Evolutionary conservation across 2,113 vertebrate species (phyloP).

Genomic region (Bufo bufo): DNA sequence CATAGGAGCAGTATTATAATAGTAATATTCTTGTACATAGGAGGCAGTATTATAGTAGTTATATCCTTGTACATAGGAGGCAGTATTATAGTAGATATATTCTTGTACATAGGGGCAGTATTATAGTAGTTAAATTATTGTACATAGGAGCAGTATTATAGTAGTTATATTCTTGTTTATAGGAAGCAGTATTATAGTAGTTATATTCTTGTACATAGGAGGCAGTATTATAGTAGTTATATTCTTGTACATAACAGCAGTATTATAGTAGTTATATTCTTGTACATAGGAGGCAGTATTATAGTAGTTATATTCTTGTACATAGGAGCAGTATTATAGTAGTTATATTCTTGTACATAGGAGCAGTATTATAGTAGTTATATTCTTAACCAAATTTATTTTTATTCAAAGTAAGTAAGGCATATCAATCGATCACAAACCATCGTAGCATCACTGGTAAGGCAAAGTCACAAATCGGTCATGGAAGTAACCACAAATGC

Average conservation of each 20-base stretch:
- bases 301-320: conserved; percentile 13
- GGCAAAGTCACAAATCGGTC: too few relatives aligned
- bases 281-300: conserved; percentile 1
- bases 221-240: conserved; percentile 12
- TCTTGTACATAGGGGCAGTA: background rate
- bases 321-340: conserved; percentile 5
- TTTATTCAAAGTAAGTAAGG: too few relatives aligned
- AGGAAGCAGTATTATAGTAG: background rate
- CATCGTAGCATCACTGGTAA: too few relatives aligned
- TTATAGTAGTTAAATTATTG: background rate
- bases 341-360: conserved; percentile 6
- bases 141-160: background rate
- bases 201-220: background rate
- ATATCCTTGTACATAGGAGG: background rate
- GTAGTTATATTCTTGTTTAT: conserved; percentile 1
- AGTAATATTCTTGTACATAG: too few relatives aligned
- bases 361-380: background rate
- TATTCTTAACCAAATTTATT: background rate
- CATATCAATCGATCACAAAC: too few relatives aligned
- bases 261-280: conserved; percentile 10
- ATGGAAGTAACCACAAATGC: too few relatives aligned
- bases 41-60: background rate
- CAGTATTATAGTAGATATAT: conserved; percentile 2
- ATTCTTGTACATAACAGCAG: background rate
- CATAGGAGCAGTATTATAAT: background rate